Evolutionary conservation across 2,113 vertebrate species (phyloP).

Genomic region (Dicentrarchus labrax): DNA sequence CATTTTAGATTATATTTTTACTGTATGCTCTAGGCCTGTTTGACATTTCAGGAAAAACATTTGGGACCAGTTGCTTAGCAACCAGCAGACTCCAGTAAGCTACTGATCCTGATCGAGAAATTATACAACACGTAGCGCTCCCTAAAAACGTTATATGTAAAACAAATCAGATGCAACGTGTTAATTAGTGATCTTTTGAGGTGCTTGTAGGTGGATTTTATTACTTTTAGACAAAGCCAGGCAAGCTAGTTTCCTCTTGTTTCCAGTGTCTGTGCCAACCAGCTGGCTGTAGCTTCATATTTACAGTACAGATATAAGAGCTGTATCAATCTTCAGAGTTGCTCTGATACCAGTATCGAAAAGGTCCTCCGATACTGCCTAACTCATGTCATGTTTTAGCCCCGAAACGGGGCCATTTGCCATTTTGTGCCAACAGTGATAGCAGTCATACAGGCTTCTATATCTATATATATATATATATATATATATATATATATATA

Average conservation of each 20-base stretch:
- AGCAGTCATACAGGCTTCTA: too few species aligned
- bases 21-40: neutral
- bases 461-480: too few species aligned
- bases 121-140: neutral
- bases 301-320: neutral
- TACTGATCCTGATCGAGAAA: neutral
- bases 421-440: too few species aligned
- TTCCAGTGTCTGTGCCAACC: neutral
- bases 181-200: neutral
- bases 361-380: too few species aligned
- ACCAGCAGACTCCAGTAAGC: neutral
- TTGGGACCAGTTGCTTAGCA: neutral
- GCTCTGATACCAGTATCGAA: too few species aligned
- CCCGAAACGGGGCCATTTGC: too few species aligned
- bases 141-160: neutral
- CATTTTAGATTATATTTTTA: neutral
- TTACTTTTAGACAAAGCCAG: neutral
- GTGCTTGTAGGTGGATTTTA: neutral
- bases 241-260: too few species aligned
- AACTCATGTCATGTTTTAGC: too few species aligned
- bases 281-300: neutral
- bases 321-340: neutral
- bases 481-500: too few species aligned
- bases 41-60: neutral
- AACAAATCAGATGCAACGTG: neutral